Base-by-base conservation (phyloP, 2,888 invertebrate genomes). In the Drosophila merina region DNA sequence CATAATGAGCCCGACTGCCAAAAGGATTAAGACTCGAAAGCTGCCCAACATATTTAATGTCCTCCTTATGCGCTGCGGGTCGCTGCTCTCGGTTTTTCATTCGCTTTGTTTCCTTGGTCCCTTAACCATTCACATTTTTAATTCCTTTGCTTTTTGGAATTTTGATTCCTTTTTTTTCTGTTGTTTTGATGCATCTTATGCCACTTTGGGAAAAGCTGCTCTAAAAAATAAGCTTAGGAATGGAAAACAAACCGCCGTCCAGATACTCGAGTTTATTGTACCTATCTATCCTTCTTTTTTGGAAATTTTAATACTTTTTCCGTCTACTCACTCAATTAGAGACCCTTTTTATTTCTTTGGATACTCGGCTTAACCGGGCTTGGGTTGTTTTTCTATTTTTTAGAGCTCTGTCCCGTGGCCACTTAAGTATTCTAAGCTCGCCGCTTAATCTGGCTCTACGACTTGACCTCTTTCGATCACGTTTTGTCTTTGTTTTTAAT, bases 361-460 rank as follows among this genome's bases (percentile, higher is more conserved):
- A 80, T 70, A 70, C 51, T 26, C 74, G 72, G 80, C 74, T 80
- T 76, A 83, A 72, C 69, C 79, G 42, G 40, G 31, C 38, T 45
- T 40, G 8, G 52, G n/a, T 10, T 36, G 25, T 28, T 28, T 72
- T 67, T 66, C 45, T 57, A 10, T 51, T 51, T 54, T 55, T 56
- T 49, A 7, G 54, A 48, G 64, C 52, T 26, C 30, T 0, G 42
- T 71, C 72, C 77, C 76, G 64, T 71, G 80, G 57, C 75, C 87
- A 86, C 84, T 86, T 85, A 87, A 85, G 74, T 82, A 85, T 87
- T 80, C 82, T 82, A 86, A 86, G 85, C 85, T 69, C 60, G 63
- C 67, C 57, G 75, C 76, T 80, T 85, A 86, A 85, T 86, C 85
- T 77, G 51, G 57, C 72, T 55, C 55, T 58, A 75, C 74, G 77